These are phyloP conservation scores for Lates calcarifer DNA, from an alignment of 2,113 vertebrate genomes.

Conservation along the genomic window DNA sequence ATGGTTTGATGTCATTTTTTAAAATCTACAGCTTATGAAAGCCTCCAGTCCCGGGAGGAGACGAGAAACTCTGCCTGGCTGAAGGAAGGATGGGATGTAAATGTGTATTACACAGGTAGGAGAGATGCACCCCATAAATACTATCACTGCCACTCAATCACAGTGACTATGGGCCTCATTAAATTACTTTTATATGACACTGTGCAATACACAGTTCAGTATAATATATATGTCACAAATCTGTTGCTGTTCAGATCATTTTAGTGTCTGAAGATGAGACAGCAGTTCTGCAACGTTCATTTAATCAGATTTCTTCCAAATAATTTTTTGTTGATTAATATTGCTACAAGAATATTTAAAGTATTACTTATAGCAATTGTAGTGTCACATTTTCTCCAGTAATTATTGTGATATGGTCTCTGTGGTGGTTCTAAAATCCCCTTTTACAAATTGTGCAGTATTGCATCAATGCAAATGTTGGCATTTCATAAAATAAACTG, in stretches of 20 bases:
- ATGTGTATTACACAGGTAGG: constrained; percentile 94
- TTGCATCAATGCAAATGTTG: no score
- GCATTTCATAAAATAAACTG: no score
- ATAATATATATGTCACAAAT: background rate
- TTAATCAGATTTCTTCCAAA: background rate
- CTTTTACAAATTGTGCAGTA: background rate
- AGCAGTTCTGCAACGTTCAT: background rate
- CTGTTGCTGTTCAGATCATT: background rate
- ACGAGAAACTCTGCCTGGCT: constrained; percentile 94
- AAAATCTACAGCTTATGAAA: constrained; percentile 90
- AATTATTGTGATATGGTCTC: background rate
- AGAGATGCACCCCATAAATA: background rate
- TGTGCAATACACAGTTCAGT: background rate
- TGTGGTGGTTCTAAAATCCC: background rate
- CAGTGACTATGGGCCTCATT: background rate
- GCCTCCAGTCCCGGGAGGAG: constrained; percentile 92
- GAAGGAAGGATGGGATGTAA: constrained; percentile 94
- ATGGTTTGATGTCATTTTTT: background rate
- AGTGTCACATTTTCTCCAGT: background rate
- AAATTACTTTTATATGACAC: background rate
- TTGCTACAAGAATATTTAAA: background rate
- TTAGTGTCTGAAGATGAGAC: no score
- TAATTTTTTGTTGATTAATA: background rate
- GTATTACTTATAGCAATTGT: background rate
- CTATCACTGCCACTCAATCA: background rate